Evolutionary conservation across 2,797 vertebrate genomes (phyloP), one percentile per base, ranked within the genome.

Genomic region (Trachops cirrhosus): DNA sequence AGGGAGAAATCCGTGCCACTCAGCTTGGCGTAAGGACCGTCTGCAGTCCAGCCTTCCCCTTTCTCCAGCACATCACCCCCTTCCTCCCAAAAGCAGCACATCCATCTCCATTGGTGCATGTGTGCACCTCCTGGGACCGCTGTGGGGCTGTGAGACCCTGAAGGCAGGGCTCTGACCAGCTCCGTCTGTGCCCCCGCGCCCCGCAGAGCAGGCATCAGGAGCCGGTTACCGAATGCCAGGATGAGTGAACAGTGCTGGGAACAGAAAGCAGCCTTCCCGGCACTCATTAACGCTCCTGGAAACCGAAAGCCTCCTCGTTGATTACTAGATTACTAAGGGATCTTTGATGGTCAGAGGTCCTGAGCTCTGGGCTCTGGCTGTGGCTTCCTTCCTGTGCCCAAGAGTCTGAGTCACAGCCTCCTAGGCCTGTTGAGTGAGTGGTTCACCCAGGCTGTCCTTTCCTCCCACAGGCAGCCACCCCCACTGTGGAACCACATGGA

Each of bases 401-500:
- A 75, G 39, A 29, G 15, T 50, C 67, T 50, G 3, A 26, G n/a
- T 89, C 34, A 68, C 16, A 68, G 37, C 67, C 67, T 89, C 83
- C 67, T 29, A 32, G 74, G 32, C 57, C 77, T 32, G 1, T 12
- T 29, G 80, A 79, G 7, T 50, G 48, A 7, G 8, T 34, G 26
- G 16, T 89, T 94, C 52, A 95, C 32, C 29, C 0, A 10, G 26
- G 62, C n/a, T 68, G 34, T 64, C 48, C 7, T 93, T 97, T 86
- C 68, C 59, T 93, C 64, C 83, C 32, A 21, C 44, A 98, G 97
- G 88, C 52, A 41, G 64, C 71, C 86, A 87, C 32, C 18, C 44
- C 10, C 21, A 21, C 8, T 82, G 93, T 94, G 91, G 57, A 91
- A 86, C 19, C 59, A 64, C 77, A 96, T 97, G 97, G 94, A 94